Percentiles rank a stretch among this genome's conserved stretches.
These are phyloP conservation scores for Tupaia tana DNA, from an alignment of 2,113 vertebrate species.

Conservation along the genomic window DNA sequence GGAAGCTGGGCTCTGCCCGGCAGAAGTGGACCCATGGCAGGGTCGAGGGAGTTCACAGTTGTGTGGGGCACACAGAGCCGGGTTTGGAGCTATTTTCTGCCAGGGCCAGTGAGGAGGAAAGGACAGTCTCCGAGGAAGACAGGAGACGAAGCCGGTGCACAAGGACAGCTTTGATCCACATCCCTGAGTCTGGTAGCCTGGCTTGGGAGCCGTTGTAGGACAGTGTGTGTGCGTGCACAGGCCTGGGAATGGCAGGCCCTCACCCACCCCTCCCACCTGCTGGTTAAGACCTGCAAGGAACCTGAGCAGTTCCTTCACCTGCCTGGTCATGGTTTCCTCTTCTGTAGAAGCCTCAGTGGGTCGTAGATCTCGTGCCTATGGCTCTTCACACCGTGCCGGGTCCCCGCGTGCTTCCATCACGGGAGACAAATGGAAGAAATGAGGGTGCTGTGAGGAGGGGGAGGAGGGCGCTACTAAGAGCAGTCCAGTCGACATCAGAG, in stretches of 20 bases:
- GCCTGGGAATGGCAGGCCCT: neutral
- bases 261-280: neutral
- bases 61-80: fast-evolving
- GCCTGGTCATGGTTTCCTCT: neutral
- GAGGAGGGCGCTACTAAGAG: neutral
- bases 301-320: neutral
- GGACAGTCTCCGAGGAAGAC: neutral
- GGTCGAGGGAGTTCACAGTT: neutral
- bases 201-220: fast-evolving
- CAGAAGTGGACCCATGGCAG: fast-evolving
- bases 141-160: neutral
- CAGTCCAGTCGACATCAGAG: no score
- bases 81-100: neutral
- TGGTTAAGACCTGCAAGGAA: neutral
- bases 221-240: fast-evolving
- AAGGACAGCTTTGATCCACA: neutral
- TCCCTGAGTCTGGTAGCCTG: neutral
- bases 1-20: neutral
- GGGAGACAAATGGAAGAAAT: neutral
- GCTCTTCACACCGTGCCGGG: neutral
- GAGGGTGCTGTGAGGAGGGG: fast-evolving
- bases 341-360: neutral
- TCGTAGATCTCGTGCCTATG: neutral
- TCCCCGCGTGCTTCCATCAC: neutral
- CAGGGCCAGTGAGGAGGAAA: neutral